Evolutionary conservation across 2,113 vertebrate species (phyloP), one percentile per base, ranked within the genome.

Genomic region (Anolis sagrei): DNA sequence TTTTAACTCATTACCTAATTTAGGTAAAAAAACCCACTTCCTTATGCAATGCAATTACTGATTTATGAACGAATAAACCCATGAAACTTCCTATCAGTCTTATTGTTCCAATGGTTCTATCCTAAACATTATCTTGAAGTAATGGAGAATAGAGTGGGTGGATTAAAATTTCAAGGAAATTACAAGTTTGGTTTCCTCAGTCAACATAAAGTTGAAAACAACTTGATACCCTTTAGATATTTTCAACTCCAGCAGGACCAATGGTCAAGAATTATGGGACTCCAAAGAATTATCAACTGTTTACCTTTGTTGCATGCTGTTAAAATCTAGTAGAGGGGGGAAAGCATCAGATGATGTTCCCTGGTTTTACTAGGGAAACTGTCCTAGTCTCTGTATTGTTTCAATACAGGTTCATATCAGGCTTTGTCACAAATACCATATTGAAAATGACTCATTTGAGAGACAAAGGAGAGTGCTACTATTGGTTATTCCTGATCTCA

Each of bases 21-120:
- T 81, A 69, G 10, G 25, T 48, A n/a, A 44, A 29, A 39, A 25
- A 39, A 25, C 5, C 44, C 4, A 73, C 36, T 23, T 9, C n/a
- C 14, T 82, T 21, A 54, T 70, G 9, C 23, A 36, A 44, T 2
- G 39, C 32, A 21, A 73, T 21, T 36, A 74, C 21, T 4, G 48
- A 34, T 54, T 70, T 81, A 23, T 80, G 16, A 69, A 11, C 61
- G 29, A 29, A 44, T 32, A 27, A 61, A 79, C 34, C 13, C 79
- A 29, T 27, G 73, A 78, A 23, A 75, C 13, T 25, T 13, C 89
- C 82, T 91, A 90, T 2, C 66, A 73, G 11, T 36, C 18, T 29
- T 4, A 29, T 7, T 48, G 66, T 48, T 66, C 69, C 87, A 2
- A 79, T 61, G 1, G 75, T 68, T 64, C 82, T 81, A 27, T 49